Percentiles rank a stretch among this genome's conserved stretches.
phyloP scores from a whole-genome alignment of 2,888 invertebrate genomes.

The Herminia tarsipennalis region DNA sequence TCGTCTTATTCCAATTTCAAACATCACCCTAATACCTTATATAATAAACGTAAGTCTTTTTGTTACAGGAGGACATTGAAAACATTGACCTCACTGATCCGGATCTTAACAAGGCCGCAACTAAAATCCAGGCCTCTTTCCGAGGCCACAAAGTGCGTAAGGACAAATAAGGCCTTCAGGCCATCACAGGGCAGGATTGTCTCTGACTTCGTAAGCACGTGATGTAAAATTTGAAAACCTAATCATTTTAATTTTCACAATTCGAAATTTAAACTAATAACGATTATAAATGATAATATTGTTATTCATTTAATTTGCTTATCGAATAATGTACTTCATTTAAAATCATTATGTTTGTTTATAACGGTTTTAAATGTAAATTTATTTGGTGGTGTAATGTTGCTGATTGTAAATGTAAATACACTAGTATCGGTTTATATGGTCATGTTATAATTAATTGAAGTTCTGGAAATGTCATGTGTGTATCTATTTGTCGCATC shows the following conservation, averaged over 20 bases:
- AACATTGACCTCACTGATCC: slow-evolving; percentile 95
- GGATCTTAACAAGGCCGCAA: slow-evolving; percentile 94
- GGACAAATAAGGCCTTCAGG: slow-evolving; percentile 80
- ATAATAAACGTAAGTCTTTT: slow-evolving; percentile 9
- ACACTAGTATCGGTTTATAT: slow-evolving; percentile 3
- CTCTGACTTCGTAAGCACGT: slow-evolving; percentile 59
- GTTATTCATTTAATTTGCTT: not conserved
- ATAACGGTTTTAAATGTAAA: not conserved
- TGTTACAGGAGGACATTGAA: slow-evolving; percentile 89
- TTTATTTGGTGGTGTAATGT: not conserved
- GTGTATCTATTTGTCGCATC: not conserved
- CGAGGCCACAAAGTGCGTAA: slow-evolving; percentile 95
- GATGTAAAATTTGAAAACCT: too few species aligned
- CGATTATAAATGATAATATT: not conserved
- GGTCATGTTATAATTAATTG: slow-evolving; percentile 3
- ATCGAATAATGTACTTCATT: not conserved
- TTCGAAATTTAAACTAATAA: not conserved
- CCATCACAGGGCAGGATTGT: slow-evolving; percentile 44
- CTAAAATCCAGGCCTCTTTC: slow-evolving; percentile 97
- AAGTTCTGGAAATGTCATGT: not conserved
- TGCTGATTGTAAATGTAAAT: slow-evolving; percentile 7
- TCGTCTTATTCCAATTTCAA: too few species aligned
- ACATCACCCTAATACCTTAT: not conserved
- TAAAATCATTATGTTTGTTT: not conserved
- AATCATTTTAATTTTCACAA: not conserved